Percentiles rank a stretch among this genome's conserved stretches.
Conservation (phyloP, 2,888 invertebrate species). For the Spialia ferax region DNA sequence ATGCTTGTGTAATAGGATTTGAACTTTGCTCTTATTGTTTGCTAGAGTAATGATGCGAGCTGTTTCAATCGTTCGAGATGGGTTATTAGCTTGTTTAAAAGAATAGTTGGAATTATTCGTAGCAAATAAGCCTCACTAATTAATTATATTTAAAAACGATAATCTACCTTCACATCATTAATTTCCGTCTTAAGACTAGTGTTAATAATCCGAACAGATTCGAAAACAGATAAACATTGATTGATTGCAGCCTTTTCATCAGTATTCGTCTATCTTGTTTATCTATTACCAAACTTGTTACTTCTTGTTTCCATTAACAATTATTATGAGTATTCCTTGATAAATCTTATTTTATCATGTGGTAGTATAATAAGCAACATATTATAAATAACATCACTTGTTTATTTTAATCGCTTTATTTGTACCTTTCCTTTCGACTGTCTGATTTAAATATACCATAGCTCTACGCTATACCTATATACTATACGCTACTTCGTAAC, state of each 20-base stretch:
- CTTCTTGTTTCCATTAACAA: neutral
- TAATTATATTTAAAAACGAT: too few species aligned
- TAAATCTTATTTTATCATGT: neutral
- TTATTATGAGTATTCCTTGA: neutral
- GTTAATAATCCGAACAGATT: slow-evolving; percentile 6
- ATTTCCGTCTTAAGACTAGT: neutral
- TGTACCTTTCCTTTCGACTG: too few species aligned
- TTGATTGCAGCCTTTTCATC: slow-evolving; percentile 3
- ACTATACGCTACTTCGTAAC: too few species aligned
- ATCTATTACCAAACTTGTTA: neutral
- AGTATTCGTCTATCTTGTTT: slow-evolving; percentile 8
- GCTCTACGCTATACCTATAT: too few species aligned
- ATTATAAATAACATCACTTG: too few species aligned
- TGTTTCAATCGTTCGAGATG: neutral
- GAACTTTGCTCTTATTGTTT: slow-evolving; percentile 2
- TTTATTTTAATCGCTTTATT: neutral
- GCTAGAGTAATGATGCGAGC: neutral
- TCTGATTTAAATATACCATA: neutral
- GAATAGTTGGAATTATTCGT: too few species aligned
- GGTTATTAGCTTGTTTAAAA: neutral
- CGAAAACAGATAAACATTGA: slow-evolving; percentile 1
- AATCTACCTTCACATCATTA: neutral
- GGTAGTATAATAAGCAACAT: too few species aligned
- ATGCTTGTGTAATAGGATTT: slow-evolving; percentile 24
- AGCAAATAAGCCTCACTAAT: too few species aligned